Conservation (phyloP, 2,888 invertebrate species). For the Globia sparganii region DNA sequence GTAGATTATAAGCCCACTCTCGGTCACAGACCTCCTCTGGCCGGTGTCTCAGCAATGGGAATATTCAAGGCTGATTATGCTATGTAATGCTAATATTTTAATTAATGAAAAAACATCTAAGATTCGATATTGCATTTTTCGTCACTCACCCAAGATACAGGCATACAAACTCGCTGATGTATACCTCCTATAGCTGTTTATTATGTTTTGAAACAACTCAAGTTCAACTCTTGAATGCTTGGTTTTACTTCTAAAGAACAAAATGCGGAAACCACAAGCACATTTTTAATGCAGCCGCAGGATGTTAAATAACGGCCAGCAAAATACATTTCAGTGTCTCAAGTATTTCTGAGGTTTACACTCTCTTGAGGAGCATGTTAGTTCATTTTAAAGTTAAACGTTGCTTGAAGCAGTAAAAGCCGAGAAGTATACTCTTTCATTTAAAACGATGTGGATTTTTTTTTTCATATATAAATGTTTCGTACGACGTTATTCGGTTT, state of each 20-base stretch:
- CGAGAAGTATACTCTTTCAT: constrained; percentile 32
- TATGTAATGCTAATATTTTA: background rate
- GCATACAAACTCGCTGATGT: background rate
- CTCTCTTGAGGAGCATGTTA: constrained; percentile 50
- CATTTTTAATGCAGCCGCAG: constrained; percentile 32
- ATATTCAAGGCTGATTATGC: background rate
- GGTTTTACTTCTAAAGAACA: constrained; percentile 20
- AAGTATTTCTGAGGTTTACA: constrained; percentile 49
- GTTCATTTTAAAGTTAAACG: constrained; percentile 58
- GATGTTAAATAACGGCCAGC: constrained; percentile 33
- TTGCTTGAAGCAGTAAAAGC: constrained; percentile 39
- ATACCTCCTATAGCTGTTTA: background rate
- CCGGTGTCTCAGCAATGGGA: background rate
- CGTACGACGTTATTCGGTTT: constrained; percentile 31
- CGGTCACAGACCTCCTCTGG: background rate
- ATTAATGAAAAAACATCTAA: background rate
- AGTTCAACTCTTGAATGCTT: background rate
- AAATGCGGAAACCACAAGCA: constrained; percentile 17
- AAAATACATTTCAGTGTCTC: constrained; percentile 56
- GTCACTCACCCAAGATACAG: background rate
- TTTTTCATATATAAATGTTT: constrained; percentile 28
- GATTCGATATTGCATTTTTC: background rate
- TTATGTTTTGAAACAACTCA: background rate
- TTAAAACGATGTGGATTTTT: constrained; percentile 18
- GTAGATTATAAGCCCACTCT: background rate